Evolutionary conservation across 2,888 invertebrate genomes (phyloP).

Genomic region (Drosophila flavopinicola): DNA sequence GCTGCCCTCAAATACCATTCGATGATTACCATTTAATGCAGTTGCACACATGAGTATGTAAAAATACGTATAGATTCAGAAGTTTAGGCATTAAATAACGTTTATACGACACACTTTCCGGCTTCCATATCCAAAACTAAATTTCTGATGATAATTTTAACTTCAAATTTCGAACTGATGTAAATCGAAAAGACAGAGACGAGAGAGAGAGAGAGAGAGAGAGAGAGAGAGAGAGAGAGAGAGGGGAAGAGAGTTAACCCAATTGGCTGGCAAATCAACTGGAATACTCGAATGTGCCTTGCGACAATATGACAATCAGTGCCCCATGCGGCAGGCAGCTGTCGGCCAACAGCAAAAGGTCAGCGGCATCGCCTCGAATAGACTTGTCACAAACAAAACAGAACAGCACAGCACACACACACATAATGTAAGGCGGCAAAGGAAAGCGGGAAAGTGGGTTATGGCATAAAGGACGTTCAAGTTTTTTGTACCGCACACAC

Average conservation of each 20-base stretch:
- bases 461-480: slow-evolving; percentile 57
- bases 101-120: no score
- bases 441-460: slow-evolving; percentile 20
- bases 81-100: not conserved
- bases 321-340: not conserved
- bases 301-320: slow-evolving; percentile 15
- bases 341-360: slow-evolving; percentile 54
- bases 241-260: slow-evolving; percentile 20
- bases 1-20: not conserved
- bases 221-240: no score
- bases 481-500: slow-evolving; percentile 29
- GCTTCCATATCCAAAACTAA: slow-evolving; percentile 5
- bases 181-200: slow-evolving; percentile 41
- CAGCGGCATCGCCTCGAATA: slow-evolving; percentile 49
- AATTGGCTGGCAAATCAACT: slow-evolving; percentile 45
- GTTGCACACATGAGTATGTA: not conserved
- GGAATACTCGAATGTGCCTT: slow-evolving; percentile 21
- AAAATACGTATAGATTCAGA: not conserved
- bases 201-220: no score
- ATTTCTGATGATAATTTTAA: slow-evolving; percentile 7
- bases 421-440: slow-evolving; percentile 24
- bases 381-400: slow-evolving; percentile 20
- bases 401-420: not conserved
- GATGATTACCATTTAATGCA: slow-evolving; percentile 3
- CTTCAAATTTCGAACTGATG: slow-evolving; percentile 41